Conservation (phyloP, 1,140 invertebrate species). For the Pemphigus obesinymphae region DNA sequence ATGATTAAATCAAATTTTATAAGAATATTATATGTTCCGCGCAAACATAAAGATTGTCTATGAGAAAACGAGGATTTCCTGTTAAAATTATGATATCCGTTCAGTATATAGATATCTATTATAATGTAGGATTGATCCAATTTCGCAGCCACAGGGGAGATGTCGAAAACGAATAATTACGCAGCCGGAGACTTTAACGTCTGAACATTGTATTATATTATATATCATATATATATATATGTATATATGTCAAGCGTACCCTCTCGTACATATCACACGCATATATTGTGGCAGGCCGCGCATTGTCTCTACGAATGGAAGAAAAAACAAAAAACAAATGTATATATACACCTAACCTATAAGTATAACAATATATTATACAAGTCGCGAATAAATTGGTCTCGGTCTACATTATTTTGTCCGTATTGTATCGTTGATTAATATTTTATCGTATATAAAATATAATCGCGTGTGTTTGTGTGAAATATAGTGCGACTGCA, state of each 20-base stretch:
- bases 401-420: neutral
- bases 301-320: neutral
- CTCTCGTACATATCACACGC: neutral
- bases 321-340: neutral
- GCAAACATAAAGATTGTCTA: neutral
- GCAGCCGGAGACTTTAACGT: neutral
- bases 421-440: neutral
- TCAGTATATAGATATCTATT: neutral
- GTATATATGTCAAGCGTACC: neutral
- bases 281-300: neutral
- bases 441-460: too few relatives aligned
- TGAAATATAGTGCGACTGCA: too few relatives aligned
- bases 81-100: neutral
- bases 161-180: neutral
- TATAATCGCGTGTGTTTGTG: too few relatives aligned
- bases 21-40: too few relatives aligned
- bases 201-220: neutral
- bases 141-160: neutral
- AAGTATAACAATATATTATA: neutral
- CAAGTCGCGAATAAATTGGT: neutral
- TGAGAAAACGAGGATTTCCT: too few relatives aligned
- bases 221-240: neutral
- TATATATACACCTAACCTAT: neutral
- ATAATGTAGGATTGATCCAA: neutral
- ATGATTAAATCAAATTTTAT: neutral